Conservation (phyloP, 2,113 vertebrate species). For the Thomomys bottae region DNA sequence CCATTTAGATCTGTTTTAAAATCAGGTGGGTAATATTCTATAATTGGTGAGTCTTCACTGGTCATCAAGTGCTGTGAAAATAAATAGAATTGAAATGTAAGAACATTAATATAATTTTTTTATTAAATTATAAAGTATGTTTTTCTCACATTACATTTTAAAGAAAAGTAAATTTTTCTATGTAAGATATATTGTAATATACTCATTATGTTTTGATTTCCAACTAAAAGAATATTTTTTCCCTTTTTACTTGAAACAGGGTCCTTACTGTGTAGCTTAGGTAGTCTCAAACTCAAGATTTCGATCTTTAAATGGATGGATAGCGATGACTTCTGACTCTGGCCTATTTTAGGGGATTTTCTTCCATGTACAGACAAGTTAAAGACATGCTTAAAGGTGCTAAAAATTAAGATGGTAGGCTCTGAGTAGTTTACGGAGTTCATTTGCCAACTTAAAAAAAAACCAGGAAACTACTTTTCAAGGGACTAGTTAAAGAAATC, state of each 20-base stretch:
- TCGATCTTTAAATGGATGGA: neutral
- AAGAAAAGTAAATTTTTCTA: conserved; percentile 53
- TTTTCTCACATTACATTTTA: conserved; percentile 33
- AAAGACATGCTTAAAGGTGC: neutral
- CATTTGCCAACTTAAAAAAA: neutral
- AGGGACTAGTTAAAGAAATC: conserved; percentile 19
- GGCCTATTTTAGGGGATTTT: neutral
- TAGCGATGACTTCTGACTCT: neutral
- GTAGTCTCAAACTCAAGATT: neutral
- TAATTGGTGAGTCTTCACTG: conserved; percentile 92
- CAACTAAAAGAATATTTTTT: neutral
- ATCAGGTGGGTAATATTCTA: conserved; percentile 96
- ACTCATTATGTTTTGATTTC: conserved; percentile 33
- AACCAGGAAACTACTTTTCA: conserved; percentile 38
- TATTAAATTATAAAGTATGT: conserved; percentile 21
- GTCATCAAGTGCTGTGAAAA: conserved; percentile 94
- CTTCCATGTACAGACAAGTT: neutral
- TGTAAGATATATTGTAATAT: neutral
- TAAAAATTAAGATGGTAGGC: conserved; percentile 12
- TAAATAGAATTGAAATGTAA: conserved; percentile 61
- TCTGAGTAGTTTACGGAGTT: neutral
- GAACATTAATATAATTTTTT: neutral
- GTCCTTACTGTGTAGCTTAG: neutral
- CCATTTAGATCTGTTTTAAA: conserved; percentile 99
- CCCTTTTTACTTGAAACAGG: neutral